Conservation (phyloP, 2,888 invertebrate genomes). For the Agriotes lineatus region DNA sequence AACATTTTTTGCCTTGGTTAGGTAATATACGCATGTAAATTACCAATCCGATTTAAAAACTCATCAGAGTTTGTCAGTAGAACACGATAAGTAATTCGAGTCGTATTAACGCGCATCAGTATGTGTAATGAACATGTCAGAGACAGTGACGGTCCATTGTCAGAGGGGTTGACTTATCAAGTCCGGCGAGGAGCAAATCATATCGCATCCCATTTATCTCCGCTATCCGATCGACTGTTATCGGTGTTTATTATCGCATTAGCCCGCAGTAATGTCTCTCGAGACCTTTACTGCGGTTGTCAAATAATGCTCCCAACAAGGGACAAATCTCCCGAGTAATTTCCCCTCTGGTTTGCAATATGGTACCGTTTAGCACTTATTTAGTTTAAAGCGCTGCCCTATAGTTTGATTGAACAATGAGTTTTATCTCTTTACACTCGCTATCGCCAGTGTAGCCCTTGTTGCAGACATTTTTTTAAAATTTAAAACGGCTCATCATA, state of each 20-base stretch:
- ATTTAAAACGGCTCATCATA: too few relatives aligned
- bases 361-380: slow-evolving; percentile 29
- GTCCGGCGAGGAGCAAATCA: slow-evolving; percentile 47
- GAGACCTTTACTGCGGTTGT: slow-evolving; percentile 44
- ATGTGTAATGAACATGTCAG: slow-evolving; percentile 63
- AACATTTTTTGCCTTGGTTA: slow-evolving; percentile 17
- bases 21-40: slow-evolving; percentile 39
- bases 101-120: slow-evolving; percentile 55
- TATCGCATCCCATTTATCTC: slow-evolving; percentile 51
- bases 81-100: slow-evolving; percentile 58
- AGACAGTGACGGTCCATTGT: slow-evolving; percentile 56
- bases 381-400: too few relatives aligned
- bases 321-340: slow-evolving; percentile 42
- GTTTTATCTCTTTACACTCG: too few relatives aligned
- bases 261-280: slow-evolving; percentile 50
- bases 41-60: slow-evolving; percentile 46
- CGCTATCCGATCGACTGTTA: slow-evolving; percentile 48
- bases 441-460: too few relatives aligned
- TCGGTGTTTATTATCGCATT: slow-evolving; percentile 56
- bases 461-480: too few relatives aligned
- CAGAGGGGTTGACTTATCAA: slow-evolving; percentile 51
- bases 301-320: slow-evolving; percentile 36
- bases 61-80: slow-evolving; percentile 55
- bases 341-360: slow-evolving; percentile 33
- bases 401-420: too few relatives aligned